phyloP scores from a whole-genome alignment of 2,797 vertebrate genomes.

The Poecile montanus region DNA sequence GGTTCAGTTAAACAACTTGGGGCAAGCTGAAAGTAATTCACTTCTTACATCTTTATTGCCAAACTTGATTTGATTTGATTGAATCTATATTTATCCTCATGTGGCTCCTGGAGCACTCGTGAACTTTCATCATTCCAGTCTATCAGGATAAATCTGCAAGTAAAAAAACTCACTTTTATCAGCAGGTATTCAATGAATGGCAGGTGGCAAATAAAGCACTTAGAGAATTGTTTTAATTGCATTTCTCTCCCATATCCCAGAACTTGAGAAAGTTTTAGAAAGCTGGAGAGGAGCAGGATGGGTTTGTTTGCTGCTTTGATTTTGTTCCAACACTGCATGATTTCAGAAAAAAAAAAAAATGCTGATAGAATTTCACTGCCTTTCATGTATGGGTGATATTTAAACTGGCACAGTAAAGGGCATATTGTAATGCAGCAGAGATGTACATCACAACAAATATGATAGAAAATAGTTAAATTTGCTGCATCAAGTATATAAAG shows the following conservation, averaged over 20 bases:
- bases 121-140: slow-evolving; percentile 73
- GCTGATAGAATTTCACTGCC: not conserved
- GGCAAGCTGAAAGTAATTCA: slow-evolving; percentile 49
- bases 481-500: not conserved
- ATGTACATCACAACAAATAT: not conserved
- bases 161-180: slow-evolving; percentile 76
- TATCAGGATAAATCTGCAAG: slow-evolving; percentile 79
- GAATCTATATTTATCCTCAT: slow-evolving; percentile 75
- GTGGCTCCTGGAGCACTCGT: slow-evolving; percentile 65
- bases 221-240: slow-evolving; percentile 75
- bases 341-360: slow-evolving; percentile 1
- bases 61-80: slow-evolving; percentile 76
- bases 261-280: slow-evolving; percentile 65
- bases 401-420: not conserved
- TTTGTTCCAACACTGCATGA: not conserved
- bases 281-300: not conserved
- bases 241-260: slow-evolving; percentile 61
- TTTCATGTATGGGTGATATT: not conserved
- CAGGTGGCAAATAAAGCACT: slow-evolving; percentile 78
- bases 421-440: not conserved
- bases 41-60: slow-evolving; percentile 64
- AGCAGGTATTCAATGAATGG: slow-evolving; percentile 75
- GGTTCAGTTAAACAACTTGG: slow-evolving; percentile 58
- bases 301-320: slow-evolving; percentile 27
- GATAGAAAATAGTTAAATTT: not conserved